Evolutionary conservation across 2,888 invertebrate species (phyloP), one percentile per base, ranked within the genome.

Genomic region (Zhuqinia jingwanae): DNA sequence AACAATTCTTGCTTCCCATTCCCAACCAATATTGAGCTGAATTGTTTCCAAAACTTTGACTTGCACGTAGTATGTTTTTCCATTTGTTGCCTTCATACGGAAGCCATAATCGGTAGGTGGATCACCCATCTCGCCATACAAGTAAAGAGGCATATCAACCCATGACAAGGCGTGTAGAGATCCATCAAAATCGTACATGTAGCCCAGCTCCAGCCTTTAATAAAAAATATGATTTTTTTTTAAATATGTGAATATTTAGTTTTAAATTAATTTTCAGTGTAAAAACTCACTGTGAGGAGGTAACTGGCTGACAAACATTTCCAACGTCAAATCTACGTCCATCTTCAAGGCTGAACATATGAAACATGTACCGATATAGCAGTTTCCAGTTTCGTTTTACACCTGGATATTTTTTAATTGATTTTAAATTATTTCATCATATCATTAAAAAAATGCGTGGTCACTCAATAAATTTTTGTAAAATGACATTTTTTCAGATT

Each of bases 361-460:
- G 96, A 92, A 96, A 95, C 1, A 95, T 95, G 92, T 96, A 96
- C 15, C 96, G 93, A 92, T 96, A 95, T 93, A 96, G 94, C 89
- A 95, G 92, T 53, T 94, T 94, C 94, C 96, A 96, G 91, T 96
- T 96, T 20, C 96, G 93, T 89, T 94, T 95, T 53, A 94, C 93
- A 85, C 96, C 96, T 94, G 91, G 10, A 91, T 6, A n/a, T 50
- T 50, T 50, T 50, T 50, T 42, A 42, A 8, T 8, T n/a, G 5
- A 56, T n/a, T 11, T 56, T 5, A 56, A 56, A n/a, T 56, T 56
- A n/a, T n/a, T n/a, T n/a, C n/a, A n/a, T n/a, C n/a, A n/a, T n/a
- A n/a, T n/a, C n/a, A n/a, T n/a, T n/a, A n/a, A n/a, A n/a, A n/a
- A n/a, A n/a, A n/a, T n/a, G n/a, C n/a, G n/a, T n/a, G n/a, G n/a